Evolutionary conservation across 2,113 vertebrate genomes (phyloP).

Genomic region (Muntiacus muntjak): DNA sequence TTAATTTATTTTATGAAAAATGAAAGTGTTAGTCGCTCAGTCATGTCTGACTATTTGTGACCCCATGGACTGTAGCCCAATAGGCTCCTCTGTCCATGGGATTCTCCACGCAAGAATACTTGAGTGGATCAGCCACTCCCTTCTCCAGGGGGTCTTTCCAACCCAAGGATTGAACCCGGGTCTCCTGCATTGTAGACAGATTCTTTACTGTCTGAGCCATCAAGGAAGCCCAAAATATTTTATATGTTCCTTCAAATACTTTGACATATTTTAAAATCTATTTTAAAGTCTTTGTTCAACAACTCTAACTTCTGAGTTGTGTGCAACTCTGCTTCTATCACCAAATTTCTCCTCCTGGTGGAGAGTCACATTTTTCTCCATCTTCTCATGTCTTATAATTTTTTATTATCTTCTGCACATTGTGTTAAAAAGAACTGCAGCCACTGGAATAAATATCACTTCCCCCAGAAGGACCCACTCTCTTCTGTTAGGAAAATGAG

Average conservation of each 20-base stretch:
- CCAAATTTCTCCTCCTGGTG: neutral
- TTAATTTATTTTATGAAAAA: neutral
- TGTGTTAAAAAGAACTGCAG: neutral
- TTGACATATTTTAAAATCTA: neutral
- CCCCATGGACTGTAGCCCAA: neutral
- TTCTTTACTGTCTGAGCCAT: neutral
- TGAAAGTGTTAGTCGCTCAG: neutral
- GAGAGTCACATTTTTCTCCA: neutral
- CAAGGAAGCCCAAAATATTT: neutral
- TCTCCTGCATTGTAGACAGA: neutral
- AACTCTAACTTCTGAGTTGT: neutral
- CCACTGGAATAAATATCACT: neutral
- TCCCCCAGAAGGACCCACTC: neutral
- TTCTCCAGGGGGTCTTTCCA: neutral
- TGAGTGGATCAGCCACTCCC: neutral
- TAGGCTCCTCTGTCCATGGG: neutral
- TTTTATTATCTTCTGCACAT: neutral
- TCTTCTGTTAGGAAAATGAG: neutral
- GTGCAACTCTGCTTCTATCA: neutral
- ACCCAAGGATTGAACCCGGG: neutral
- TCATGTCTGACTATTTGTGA: fast-evolving
- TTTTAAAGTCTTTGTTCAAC: neutral
- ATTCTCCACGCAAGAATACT: neutral
- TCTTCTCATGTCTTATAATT: neutral
- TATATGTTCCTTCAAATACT: neutral